phyloP scores from a whole-genome alignment of 2,888 invertebrate genomes.

The Drosophila nr. perissopoda region DNA sequence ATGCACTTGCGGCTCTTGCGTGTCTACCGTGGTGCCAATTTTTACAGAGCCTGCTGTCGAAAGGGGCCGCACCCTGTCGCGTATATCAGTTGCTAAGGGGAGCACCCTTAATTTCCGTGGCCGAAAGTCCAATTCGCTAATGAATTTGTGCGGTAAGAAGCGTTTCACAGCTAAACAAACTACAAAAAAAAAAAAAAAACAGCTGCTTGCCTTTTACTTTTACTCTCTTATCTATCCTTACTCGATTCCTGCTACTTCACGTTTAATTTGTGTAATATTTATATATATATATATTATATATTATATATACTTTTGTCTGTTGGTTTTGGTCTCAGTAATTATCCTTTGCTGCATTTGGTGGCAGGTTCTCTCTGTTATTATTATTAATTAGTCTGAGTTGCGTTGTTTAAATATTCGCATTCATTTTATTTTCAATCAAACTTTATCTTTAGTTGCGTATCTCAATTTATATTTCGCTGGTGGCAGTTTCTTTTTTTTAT shows the following conservation, averaged over 20 bases:
- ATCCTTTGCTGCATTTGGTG: conserved; percentile 18
- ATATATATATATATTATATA: conserved; percentile 3
- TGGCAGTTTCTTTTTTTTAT: not conserved
- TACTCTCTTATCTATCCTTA: conserved; percentile 42
- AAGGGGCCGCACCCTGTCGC: conserved; percentile 87
- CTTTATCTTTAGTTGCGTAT: not conserved
- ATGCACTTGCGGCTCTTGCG: conserved; percentile 56
- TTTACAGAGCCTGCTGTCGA: conserved; percentile 86
- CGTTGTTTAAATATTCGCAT: not conserved
- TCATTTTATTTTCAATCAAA: conserved; percentile 5
- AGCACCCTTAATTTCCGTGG: conserved; percentile 94
- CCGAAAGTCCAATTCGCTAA: conserved; percentile 97
- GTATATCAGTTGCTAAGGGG: conserved; percentile 92
- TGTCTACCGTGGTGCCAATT: conserved; percentile 58
- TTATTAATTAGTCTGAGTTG: conserved; percentile 15
- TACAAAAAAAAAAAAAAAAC: conserved; percentile 24
- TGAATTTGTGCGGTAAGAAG: conserved; percentile 97
- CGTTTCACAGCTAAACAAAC: conserved; percentile 72
- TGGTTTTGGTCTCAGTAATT: conserved; percentile 27
- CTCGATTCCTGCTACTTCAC: conserved; percentile 41
- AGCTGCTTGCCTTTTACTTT: conserved; percentile 65
- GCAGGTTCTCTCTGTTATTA: conserved; percentile 1
- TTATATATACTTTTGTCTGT: not conserved
- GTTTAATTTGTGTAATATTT: conserved; percentile 38
- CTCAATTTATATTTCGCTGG: not conserved